Evolutionary conservation across 2,888 invertebrate species (phyloP), one percentile per base, ranked within the genome.

Genomic region (Hartigia nigra): DNA sequence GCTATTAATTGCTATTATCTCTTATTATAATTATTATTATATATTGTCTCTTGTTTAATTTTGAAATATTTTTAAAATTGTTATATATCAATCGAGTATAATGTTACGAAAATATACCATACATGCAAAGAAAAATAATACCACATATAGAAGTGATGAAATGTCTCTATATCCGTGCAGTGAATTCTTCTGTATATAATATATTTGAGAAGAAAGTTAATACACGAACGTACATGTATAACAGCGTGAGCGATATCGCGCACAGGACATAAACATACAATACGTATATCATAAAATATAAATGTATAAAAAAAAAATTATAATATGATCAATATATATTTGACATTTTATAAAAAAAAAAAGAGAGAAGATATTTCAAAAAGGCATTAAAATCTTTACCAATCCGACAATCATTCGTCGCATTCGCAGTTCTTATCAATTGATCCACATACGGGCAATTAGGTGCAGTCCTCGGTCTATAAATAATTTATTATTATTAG

Each of bases 11-110:
- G 81, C 83, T 84, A 83, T 83, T 84, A 84, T 86, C 81, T 83
- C 88, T 85, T 85, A 83, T 86, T 84, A 83, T 86, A 84, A 86
- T 85, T 85, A 86, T 86, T 84, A 85, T 85, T 86, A n/a, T n/a
- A 83, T 88, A 88, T 86, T 85, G 84, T 85, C 84, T 84, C 86
- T 84, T 87, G 88, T 89, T 89, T 86, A 85, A 83, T 87, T 88
- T 85, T 88, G 82, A 87, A 87, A 88, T 88, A 86, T 87, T 89
- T 89, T 88, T 86, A 88, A 88, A 87, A 87, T 85, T 89, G 89
- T 90, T 90, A 88, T 86, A 86, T 86, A 85, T 86, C 86, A 87
- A 86, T 85, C 85, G 83, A 86, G 79, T 86, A 86, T 86, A 85
- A 88, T 87, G 87, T 89, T 87, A 88, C 84, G 79, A 80, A 86